Conservation (phyloP, 2,888 invertebrate genomes). For the Leucoptera coffeella region DNA sequence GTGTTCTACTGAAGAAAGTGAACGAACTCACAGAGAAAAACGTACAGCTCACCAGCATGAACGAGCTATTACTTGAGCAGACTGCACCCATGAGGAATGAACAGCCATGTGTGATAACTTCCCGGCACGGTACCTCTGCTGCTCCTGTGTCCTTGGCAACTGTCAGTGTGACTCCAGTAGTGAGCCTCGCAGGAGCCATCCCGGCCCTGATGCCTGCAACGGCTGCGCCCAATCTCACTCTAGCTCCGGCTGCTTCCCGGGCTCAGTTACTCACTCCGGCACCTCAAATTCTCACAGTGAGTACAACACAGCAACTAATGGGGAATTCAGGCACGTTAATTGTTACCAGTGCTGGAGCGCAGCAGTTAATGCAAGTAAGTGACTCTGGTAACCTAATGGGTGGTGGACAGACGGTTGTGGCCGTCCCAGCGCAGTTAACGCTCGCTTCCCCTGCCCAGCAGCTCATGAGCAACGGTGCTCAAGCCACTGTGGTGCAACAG, state of each 20-base stretch:
- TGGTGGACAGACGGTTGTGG: constrained; percentile 41
- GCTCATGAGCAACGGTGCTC: constrained; percentile 16
- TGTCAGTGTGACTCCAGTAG: constrained; percentile 42
- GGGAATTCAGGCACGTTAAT: constrained; percentile 42
- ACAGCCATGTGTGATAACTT: constrained; percentile 42
- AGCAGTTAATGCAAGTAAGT: constrained; percentile 46
- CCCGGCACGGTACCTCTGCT: constrained; percentile 37
- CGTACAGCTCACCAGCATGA: constrained; percentile 39
- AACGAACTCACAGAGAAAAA: constrained; percentile 40
- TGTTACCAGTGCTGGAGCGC: constrained; percentile 44
- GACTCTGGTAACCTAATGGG: constrained; percentile 44
- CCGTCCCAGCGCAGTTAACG: constrained; percentile 38
- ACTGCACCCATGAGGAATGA: constrained; percentile 32
- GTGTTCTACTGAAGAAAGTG: constrained; percentile 37
- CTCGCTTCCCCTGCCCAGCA: constrained; percentile 32
- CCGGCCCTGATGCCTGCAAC: constrained; percentile 35
- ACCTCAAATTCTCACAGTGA: constrained; percentile 39
- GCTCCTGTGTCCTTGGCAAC: constrained; percentile 42
- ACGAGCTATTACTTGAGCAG: constrained; percentile 40
- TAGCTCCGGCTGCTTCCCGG: constrained; percentile 37
- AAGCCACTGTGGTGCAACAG: constrained; percentile 30
- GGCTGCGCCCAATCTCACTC: constrained; percentile 27
- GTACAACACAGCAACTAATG: constrained; percentile 40
- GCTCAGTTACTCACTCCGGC: constrained; percentile 41
- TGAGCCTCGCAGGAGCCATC: constrained; percentile 34